phyloP scores from a whole-genome alignment of 2,113 vertebrate genomes.

The Okapia johnstoni region DNA sequence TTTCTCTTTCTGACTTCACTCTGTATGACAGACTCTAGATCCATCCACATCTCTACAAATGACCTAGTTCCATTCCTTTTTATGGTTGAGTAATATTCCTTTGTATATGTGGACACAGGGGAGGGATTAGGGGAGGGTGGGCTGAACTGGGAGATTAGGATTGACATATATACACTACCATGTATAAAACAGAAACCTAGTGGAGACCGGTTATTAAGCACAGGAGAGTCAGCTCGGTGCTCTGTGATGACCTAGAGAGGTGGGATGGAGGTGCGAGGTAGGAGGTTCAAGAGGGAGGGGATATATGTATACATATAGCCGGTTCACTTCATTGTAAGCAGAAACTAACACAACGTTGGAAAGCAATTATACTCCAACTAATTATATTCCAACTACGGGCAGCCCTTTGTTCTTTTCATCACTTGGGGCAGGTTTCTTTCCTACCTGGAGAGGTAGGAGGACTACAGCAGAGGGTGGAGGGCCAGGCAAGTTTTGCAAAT shows the following conservation, averaged over 20 bases:
- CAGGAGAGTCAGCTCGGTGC: neutral
- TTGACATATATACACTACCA: neutral
- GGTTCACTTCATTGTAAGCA: neutral
- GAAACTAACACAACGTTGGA: neutral
- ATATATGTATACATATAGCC: neutral
- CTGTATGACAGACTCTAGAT: neutral
- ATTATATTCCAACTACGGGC: neutral
- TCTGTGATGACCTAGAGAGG: neutral
- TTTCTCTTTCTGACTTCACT: neutral
- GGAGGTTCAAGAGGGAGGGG: neutral
- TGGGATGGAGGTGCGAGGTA: neutral
- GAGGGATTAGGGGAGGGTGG: neutral
- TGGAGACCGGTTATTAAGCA: neutral
- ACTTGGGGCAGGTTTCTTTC: fast-evolving
- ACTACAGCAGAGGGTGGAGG: neutral
- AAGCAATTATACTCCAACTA: neutral
- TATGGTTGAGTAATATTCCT: neutral
- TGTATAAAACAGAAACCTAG: neutral
- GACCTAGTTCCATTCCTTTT: neutral
- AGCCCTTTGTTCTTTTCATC: neutral
- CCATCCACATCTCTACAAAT: neutral
- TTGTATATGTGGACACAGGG: neutral
- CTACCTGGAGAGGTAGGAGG: neutral
- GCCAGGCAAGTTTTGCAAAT: constrained; percentile 60
- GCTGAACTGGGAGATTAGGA: neutral